These are phyloP conservation scores for Etia nguti DNA, from an alignment of 2,113 vertebrate species.

Conservation along the genomic window DNA sequence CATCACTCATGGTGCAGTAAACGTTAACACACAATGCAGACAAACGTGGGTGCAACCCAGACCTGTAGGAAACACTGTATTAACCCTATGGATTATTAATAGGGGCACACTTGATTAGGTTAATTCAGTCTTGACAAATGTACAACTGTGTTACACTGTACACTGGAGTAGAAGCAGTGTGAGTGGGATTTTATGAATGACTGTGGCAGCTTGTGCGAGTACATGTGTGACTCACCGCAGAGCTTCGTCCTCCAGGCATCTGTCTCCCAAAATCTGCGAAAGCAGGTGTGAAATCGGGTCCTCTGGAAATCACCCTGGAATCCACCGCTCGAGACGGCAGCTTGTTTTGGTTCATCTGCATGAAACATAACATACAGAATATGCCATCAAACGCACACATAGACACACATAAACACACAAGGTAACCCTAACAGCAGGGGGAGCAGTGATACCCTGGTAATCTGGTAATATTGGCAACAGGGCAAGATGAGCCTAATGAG, in stretches of 20 bases:
- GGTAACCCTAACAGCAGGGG: slow-evolving; percentile 58
- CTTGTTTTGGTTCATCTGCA: slow-evolving; percentile 93
- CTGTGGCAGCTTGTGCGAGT: background rate
- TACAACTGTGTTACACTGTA: background rate
- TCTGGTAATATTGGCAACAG: background rate
- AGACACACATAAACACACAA: background rate
- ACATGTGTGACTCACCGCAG: slow-evolving; percentile 78
- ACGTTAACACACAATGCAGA: background rate
- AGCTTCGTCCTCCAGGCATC: slow-evolving; percentile 79
- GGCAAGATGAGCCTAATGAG: background rate
- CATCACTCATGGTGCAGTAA: background rate
- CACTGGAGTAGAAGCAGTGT: background rate
- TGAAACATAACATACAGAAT: background rate
- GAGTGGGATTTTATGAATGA: background rate
- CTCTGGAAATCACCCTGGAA: slow-evolving; percentile 85
- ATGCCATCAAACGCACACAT: background rate
- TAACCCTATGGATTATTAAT: background rate
- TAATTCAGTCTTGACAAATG: background rate
- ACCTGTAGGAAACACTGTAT: background rate
- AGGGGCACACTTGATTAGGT: background rate
- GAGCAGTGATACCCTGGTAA: slow-evolving; percentile 29
- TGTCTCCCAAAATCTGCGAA: slow-evolving; percentile 95
- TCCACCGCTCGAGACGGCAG: slow-evolving; percentile 82
- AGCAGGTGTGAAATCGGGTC: slow-evolving; percentile 95
- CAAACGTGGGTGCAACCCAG: background rate